phyloP scores from a whole-genome alignment of 2,113 vertebrate genomes.

The Cephalopholis sonnerati region DNA sequence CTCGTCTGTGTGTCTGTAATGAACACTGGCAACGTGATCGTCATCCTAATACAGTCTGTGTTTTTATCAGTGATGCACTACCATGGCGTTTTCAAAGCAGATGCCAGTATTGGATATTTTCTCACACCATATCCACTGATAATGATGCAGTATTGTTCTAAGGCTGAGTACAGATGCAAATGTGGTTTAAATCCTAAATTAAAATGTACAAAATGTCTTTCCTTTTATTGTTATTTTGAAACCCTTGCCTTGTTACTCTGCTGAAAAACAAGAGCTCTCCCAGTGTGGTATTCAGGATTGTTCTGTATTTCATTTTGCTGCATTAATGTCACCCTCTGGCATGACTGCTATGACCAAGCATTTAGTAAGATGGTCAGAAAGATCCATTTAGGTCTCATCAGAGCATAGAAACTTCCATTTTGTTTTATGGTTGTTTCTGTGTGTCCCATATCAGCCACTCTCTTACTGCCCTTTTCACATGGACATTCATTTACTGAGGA shows the following conservation, averaged over 20 bases:
- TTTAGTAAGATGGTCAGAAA: neutral
- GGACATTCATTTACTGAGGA: neutral
- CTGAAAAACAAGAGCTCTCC: neutral
- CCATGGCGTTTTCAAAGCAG: conserved; percentile 12
- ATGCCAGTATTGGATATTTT: conserved; percentile 11
- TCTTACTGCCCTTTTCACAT: no score
- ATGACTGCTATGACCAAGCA: neutral
- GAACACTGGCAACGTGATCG: conserved; percentile 14
- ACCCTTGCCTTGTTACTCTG: neutral
- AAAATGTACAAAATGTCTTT: neutral
- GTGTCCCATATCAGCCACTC: neutral
- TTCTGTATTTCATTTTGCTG: no score
- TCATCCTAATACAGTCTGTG: conserved; percentile 33
- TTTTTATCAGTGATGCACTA: neutral
- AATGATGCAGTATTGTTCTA: neutral
- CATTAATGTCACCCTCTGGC: neutral
- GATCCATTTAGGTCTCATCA: neutral
- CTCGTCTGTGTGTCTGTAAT: conserved; percentile 41
- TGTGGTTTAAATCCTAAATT: neutral
- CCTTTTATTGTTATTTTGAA: neutral
- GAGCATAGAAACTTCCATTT: neutral
- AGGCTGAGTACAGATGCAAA: neutral
- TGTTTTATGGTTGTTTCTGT: neutral
- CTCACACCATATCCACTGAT: neutral
- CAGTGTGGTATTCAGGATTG: neutral